Evolutionary conservation across 1,140 invertebrate genomes (phyloP).

Genomic region (Tetramorium parvispinum): DNA sequence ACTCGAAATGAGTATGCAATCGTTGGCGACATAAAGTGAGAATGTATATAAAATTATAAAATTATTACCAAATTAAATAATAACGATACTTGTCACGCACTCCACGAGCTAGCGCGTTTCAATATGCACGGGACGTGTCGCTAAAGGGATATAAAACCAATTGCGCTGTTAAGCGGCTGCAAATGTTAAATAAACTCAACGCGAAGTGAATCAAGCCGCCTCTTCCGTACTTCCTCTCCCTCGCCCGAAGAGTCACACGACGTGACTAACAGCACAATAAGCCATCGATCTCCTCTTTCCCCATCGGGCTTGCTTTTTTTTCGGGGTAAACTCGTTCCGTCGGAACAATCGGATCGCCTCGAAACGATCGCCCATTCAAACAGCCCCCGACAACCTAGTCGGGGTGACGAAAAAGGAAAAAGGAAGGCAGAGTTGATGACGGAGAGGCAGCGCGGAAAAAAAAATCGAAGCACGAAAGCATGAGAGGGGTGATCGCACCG

Average conservation of each 20-base stretch:
- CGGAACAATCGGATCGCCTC: slow-evolving; percentile 62
- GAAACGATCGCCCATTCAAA: slow-evolving; percentile 70
- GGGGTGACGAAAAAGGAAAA: slow-evolving; percentile 52
- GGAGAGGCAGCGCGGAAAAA: slow-evolving; percentile 33
- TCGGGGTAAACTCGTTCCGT: slow-evolving; percentile 61
- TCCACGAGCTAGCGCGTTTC: neutral
- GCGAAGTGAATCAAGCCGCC: slow-evolving; percentile 38
- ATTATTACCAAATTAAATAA: slow-evolving; percentile 35
- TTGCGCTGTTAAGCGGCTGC: slow-evolving; percentile 44
- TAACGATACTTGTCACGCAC: slow-evolving; percentile 14
- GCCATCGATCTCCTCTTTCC: slow-evolving; percentile 62
- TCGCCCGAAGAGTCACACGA: slow-evolving; percentile 47
- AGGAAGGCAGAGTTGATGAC: slow-evolving; percentile 45
- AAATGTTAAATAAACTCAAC: slow-evolving; percentile 59
- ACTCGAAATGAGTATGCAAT: neutral
- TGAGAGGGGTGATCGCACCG: slow-evolving; percentile 5
- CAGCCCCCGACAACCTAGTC: slow-evolving; percentile 62
- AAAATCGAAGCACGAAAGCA: slow-evolving; percentile 38
- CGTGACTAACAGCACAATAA: slow-evolving; percentile 66
- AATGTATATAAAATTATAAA: neutral
- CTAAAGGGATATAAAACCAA: slow-evolving; percentile 25
- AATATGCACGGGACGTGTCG: slow-evolving; percentile 33
- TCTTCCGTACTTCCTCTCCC: neutral
- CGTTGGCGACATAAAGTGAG: neutral
- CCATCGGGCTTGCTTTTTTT: slow-evolving; percentile 24